Conservation (phyloP, 2,888 invertebrate species). For the Hydraecia micacea region DNA sequence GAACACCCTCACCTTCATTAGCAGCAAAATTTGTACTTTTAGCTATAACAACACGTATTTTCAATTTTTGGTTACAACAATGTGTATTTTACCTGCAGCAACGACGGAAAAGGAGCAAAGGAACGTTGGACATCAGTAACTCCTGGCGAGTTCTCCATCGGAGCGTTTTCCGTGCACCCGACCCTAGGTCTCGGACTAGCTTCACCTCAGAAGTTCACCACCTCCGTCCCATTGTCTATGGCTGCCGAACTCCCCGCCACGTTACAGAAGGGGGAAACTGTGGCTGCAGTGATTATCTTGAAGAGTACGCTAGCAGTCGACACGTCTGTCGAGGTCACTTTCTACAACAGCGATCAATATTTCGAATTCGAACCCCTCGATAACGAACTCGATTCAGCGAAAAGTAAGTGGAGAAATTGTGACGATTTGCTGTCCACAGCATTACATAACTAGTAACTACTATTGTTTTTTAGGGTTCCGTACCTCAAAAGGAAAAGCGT, state of each 20-base stretch:
- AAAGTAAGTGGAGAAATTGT: slow-evolving; percentile 89
- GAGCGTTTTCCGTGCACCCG: slow-evolving; percentile 87
- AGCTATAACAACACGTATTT: not conserved
- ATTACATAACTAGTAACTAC: too few species aligned
- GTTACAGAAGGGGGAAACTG: slow-evolving; percentile 96
- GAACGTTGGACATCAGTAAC: slow-evolving; percentile 82
- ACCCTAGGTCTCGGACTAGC: slow-evolving; percentile 85
- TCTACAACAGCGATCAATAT: slow-evolving; percentile 95
- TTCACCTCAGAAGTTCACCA: slow-evolving; percentile 78
- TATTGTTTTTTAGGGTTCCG: too few species aligned
- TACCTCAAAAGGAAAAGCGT: too few species aligned
- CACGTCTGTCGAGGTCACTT: slow-evolving; percentile 94
- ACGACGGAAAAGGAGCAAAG: slow-evolving; percentile 83
- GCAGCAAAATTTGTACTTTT: not conserved
- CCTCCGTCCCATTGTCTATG: slow-evolving; percentile 93
- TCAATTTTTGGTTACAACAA: not conserved
- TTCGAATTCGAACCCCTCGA: slow-evolving; percentile 95
- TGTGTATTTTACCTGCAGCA: slow-evolving; percentile 69
- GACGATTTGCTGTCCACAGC: too few species aligned
- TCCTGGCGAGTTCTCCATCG: slow-evolving; percentile 81
- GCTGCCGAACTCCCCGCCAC: slow-evolving; percentile 96
- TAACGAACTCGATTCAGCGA: slow-evolving; percentile 93
- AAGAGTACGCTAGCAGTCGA: slow-evolving; percentile 96
- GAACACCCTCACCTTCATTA: not conserved
- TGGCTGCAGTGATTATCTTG: slow-evolving; percentile 96